Evolutionary conservation across 2,113 vertebrate species (phyloP).

Genomic region (Gymnorhina tibicen): DNA sequence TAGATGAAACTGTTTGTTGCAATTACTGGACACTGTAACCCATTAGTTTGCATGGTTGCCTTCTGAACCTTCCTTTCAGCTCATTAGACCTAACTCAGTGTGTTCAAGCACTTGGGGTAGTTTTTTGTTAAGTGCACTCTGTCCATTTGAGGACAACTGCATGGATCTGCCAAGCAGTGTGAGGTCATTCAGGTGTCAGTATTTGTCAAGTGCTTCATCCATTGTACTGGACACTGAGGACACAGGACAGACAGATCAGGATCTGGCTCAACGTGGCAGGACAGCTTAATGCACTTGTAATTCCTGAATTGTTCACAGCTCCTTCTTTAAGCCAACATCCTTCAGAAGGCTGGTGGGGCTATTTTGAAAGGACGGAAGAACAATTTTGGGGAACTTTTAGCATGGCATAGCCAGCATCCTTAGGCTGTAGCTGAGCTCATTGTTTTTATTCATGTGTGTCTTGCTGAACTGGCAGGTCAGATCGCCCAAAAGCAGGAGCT

Average conservation of each 20-base stretch:
- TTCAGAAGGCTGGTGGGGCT: not conserved
- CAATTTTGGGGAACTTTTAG: not conserved
- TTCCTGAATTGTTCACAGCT: not conserved
- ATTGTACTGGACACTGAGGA: not conserved
- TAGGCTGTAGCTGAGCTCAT: not conserved
- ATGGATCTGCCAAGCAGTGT: not conserved
- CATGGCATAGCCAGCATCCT: not conserved
- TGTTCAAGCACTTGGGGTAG: not conserved
- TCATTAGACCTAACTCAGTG: not conserved
- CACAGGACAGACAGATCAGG: not conserved
- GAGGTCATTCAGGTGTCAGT: not conserved
- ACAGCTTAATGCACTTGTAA: not conserved
- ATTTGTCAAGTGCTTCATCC: not conserved
- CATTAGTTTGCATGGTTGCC: not conserved
- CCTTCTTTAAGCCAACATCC: not conserved
- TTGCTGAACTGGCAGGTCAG: constrained; percentile 60
- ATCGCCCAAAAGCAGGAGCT: constrained; percentile 34
- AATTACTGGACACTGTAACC: not conserved
- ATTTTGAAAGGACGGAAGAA: not conserved
- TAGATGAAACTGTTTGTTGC: not conserved
- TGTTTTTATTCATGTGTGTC: not conserved
- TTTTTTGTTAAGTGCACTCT: not conserved
- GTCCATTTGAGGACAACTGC: not conserved
- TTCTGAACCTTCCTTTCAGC: not conserved
- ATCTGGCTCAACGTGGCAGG: not conserved